Base-by-base conservation (phyloP, 2,888 invertebrate species). In the Hypolimnas misippus region DNA sequence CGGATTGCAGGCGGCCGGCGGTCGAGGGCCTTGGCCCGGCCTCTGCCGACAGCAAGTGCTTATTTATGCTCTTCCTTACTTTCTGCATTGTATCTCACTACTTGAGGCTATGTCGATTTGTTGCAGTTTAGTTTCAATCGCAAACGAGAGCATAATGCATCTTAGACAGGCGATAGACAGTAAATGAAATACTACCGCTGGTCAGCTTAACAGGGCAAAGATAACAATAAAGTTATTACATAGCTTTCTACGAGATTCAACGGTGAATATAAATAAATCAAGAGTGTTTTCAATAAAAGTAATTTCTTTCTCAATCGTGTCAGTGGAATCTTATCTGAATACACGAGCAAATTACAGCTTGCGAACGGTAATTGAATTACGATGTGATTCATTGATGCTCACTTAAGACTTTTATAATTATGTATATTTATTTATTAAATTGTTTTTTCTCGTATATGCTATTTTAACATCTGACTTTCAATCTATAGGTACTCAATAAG, bases 1-100 rank as follows among this genome's bases (percentile, higher is more conserved):
- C 83, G 76, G 83, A 82, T 89, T 88, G 82, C 89, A 72, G 76
- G 75, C 79, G 79, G 70, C 76, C 71, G 76, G 68, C 73, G 58
- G 65, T 72, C 73, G 78, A 78, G 82, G 78, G 78, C 78, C 82
- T 77, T 77, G 78, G 81, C 78, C 77, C 77, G 78, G 72, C 80
- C 76, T 70, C 74, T 75, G 75, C 74, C 73, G 71, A 71, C 68
- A 67, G 68, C 72, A 65, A 70, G 62, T 68, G 65, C 52, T 68
- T 72, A 75, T 75, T 74, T 73, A 71, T 70, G 56, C 63, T 63
- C 64, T 67, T 65, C 67, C 64, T 70, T 63, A 67, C 70, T 71
- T 68, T 70, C 69, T 68, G 69, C 69, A 70, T 70, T 70, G 70
- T 67, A 68, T 69, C 66, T 67, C 68, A 67, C 65, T 66, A 70